These are phyloP conservation scores for Syngnathus scovelli DNA, from an alignment of 2,113 vertebrate genomes.

Conservation along the genomic window DNA sequence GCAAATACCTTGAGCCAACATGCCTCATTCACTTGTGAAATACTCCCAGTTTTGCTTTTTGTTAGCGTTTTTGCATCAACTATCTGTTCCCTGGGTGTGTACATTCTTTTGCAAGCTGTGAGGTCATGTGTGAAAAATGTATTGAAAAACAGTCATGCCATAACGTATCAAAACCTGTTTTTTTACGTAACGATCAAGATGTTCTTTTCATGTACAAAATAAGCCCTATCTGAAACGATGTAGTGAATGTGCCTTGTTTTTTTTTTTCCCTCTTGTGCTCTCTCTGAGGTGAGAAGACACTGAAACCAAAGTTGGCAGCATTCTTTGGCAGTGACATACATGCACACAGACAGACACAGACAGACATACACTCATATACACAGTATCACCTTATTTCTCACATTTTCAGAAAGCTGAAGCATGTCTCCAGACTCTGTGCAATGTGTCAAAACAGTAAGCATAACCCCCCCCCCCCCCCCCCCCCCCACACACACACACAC, in stretches of 20 bases:
- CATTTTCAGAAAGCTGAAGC: constrained; percentile 34
- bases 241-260: constrained; percentile 39
- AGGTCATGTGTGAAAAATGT: constrained; percentile 93
- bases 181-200: constrained; percentile 75
- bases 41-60: constrained; percentile 31
- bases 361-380: background rate
- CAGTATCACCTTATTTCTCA: constrained; percentile 48
- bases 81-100: constrained; percentile 86
- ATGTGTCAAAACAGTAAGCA: constrained; percentile 4
- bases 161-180: constrained; percentile 89
- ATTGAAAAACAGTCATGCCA: constrained; percentile 91
- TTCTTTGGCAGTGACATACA: constrained; percentile 56
- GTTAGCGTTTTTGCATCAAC: constrained; percentile 60
- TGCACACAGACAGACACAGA: background rate
- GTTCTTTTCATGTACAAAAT: constrained; percentile 43
- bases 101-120: constrained; percentile 69
- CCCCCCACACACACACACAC: background rate
- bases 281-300: constrained; percentile 47
- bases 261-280: constrained; percentile 35
- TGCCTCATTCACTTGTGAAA: constrained; percentile 39
- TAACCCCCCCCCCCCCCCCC: background rate
- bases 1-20: constrained; percentile 16
- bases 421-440: constrained; percentile 19
- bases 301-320: constrained; percentile 54
- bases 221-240: constrained; percentile 43